These are phyloP conservation scores for Penaeus vannamei DNA, from an alignment of 1,140 invertebrate genomes.

Conservation along the genomic window DNA sequence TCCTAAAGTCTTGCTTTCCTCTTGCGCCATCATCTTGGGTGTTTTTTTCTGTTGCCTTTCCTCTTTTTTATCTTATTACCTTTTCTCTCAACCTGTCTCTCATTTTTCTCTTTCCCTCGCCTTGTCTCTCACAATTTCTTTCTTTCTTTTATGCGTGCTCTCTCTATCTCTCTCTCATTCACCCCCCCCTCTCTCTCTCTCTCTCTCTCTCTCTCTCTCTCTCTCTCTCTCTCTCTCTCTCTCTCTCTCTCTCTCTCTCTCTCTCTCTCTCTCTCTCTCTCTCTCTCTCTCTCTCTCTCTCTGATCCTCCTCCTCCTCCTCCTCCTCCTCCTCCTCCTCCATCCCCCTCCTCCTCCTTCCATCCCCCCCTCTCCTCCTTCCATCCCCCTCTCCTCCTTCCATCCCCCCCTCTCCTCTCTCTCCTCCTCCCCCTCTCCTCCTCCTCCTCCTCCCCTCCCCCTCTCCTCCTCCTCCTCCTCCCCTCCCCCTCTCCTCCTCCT, in stretches of 20 bases:
- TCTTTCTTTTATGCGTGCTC: background rate
- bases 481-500: background rate
- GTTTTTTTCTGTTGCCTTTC: background rate
- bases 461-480: too few species aligned
- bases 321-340: background rate
- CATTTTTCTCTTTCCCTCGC: background rate
- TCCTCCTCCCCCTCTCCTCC: background rate
- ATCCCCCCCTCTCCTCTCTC: background rate
- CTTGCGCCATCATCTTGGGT: background rate
- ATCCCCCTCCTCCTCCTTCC: constrained; percentile 2
- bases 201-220: constrained; percentile 47
- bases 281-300: background rate
- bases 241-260: constrained; percentile 37
- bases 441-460: too few species aligned
- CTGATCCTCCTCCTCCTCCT: background rate
- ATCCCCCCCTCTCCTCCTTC: background rate
- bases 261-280: background rate
- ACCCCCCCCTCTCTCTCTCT: background rate
- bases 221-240: constrained; percentile 42
- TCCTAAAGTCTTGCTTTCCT: too few species aligned
- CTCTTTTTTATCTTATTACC: background rate
- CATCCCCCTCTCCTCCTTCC: background rate
- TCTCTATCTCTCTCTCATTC: background rate
- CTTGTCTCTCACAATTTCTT: background rate
- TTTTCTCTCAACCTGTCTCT: background rate